phyloP scores from a whole-genome alignment of 2,113 vertebrate species.

The Marmota monax region DNA sequence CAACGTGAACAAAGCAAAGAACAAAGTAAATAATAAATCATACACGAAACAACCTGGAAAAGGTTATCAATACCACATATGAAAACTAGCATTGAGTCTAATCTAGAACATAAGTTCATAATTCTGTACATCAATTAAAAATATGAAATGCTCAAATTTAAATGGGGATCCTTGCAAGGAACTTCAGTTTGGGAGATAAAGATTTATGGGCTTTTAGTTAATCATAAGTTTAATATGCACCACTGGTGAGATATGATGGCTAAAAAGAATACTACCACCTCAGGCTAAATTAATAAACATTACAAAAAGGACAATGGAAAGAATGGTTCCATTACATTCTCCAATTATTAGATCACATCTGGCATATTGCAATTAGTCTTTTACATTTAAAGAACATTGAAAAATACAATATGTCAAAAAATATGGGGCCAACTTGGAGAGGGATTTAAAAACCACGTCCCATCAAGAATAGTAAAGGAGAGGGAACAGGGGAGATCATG shows the following conservation, averaged over 20 bases:
- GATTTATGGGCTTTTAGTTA: slow-evolving; percentile 41
- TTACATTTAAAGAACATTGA: slow-evolving; percentile 11
- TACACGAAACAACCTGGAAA: background rate
- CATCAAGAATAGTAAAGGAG: background rate
- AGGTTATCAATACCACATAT: background rate
- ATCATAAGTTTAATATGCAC: slow-evolving; percentile 34
- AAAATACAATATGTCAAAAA: background rate
- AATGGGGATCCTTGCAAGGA: background rate
- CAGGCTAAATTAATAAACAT: slow-evolving; percentile 44
- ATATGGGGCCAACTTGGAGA: background rate
- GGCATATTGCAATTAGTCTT: background rate
- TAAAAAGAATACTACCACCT: background rate
- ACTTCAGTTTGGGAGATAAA: background rate
- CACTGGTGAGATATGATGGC: background rate
- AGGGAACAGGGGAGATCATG: too few relatives aligned
- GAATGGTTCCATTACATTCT: background rate
- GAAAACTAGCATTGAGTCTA: background rate
- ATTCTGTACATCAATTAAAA: background rate
- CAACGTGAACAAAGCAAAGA: slow-evolving; percentile 14
- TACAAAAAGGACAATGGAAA: slow-evolving; percentile 33
- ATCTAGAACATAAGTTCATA: background rate
- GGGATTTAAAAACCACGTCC: background rate
- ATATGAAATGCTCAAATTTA: background rate
- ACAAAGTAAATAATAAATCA: background rate
- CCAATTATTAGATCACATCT: slow-evolving; percentile 24